These are phyloP conservation scores for Hystrix brachyura DNA, from an alignment of 2,113 vertebrate species.

Conservation along the genomic window DNA sequence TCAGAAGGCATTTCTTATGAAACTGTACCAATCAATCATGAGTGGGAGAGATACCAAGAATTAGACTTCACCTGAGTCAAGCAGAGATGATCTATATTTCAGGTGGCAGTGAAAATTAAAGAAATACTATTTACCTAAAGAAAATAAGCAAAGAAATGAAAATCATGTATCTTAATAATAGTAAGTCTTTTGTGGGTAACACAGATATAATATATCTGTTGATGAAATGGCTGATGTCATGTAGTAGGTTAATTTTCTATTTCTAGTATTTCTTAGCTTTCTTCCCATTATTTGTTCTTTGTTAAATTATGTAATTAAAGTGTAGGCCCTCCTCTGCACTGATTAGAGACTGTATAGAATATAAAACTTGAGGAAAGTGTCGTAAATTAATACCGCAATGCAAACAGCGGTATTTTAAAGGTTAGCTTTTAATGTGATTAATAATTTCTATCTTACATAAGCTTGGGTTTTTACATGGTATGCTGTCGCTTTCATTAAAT, in stretches of 20 bases:
- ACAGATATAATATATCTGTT: background rate
- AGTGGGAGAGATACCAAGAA: background rate
- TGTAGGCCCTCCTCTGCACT: background rate
- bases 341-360: background rate
- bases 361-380: background rate
- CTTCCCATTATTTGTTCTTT: background rate
- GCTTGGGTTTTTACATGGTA: background rate
- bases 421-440: conserved; percentile 50
- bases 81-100: background rate
- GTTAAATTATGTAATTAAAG: background rate
- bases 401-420: conserved; percentile 53
- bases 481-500: conserved; percentile 25
- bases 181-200: background rate
- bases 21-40: background rate
- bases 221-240: background rate
- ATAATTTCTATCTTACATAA: conserved; percentile 51
- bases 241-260: background rate
- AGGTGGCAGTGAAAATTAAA: background rate
- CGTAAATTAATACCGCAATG: background rate
- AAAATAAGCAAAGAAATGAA: background rate
- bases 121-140: background rate
- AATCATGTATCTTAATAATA: background rate
- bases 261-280: background rate
- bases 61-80: background rate
- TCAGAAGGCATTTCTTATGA: background rate